Percentiles rank a stretch among this genome's conserved stretches.
These are phyloP conservation scores for Protaetia brevitarsis DNA, from an alignment of 1,140 invertebrate species.

Conservation along the genomic window DNA sequence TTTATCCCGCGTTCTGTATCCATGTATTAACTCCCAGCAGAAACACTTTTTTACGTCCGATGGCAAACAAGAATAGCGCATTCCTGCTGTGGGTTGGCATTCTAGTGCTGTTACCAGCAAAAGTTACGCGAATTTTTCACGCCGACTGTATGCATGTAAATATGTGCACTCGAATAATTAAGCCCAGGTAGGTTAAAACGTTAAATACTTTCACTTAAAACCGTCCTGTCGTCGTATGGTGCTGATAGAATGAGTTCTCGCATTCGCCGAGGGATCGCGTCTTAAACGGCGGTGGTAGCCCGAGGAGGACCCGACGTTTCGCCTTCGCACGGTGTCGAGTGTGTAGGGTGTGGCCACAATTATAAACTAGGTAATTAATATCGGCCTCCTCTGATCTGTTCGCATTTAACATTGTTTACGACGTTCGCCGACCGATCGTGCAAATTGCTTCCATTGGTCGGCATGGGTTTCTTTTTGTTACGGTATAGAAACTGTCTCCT, in stretches of 20 bases:
- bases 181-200: not conserved
- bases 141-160: not conserved
- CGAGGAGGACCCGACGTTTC: slow-evolving; percentile 1
- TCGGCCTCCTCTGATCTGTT: slow-evolving; percentile 31
- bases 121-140: not conserved
- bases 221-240: not conserved
- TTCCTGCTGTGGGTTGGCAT: slow-evolving; percentile 6
- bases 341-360: slow-evolving; percentile 32
- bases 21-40: not conserved
- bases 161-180: slow-evolving; percentile 4
- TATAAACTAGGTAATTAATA: slow-evolving; percentile 33
- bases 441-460: slow-evolving; percentile 8
- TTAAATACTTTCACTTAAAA: slow-evolving; percentile 3
- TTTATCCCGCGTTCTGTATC: slow-evolving; percentile 3
- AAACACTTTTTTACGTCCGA: not conserved
- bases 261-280: no score
- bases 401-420: slow-evolving; percentile 23
- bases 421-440: slow-evolving; percentile 7
- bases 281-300: slow-evolving; percentile 3
- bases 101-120: not conserved
- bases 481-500: slow-evolving; percentile 9
- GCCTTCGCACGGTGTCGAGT: slow-evolving; percentile 4
- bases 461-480: slow-evolving; percentile 8
- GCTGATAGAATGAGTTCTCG: no score
- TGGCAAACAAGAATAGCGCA: not conserved